phyloP scores from a whole-genome alignment of 1,140 invertebrate species.

The Drosophila persimilis region DNA sequence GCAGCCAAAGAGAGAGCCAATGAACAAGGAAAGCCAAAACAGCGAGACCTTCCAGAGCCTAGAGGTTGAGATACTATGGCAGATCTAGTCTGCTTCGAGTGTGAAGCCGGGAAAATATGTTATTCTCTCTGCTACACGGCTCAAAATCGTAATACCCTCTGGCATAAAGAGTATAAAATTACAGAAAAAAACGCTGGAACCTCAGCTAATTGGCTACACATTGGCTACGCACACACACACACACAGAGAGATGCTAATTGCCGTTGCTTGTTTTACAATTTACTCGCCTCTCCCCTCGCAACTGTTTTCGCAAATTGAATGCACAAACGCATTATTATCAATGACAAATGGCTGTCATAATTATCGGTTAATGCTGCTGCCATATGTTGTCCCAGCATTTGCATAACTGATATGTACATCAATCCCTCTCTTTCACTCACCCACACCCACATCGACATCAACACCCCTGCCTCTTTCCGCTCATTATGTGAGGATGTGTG shows the following conservation, averaged over 20 bases:
- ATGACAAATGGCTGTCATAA: conserved; percentile 75
- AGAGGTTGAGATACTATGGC: no score
- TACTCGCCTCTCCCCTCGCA: background rate
- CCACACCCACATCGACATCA: no score
- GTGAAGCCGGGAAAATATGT: no score
- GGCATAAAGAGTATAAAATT: conserved; percentile 7
- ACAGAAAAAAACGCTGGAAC: conserved; percentile 30
- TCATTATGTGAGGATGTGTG: background rate
- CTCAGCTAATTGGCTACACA: conserved; percentile 34
- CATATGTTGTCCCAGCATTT: conserved; percentile 67
- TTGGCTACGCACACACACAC: background rate
- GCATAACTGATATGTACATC: conserved; percentile 47
- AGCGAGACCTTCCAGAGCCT: background rate
- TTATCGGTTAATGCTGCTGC: conserved; percentile 74
- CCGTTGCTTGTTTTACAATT: conserved; percentile 50
- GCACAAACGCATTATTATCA: conserved; percentile 57
- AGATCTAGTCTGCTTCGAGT: no score
- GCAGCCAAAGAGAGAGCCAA: conserved; percentile 22
- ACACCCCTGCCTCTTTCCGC: background rate
- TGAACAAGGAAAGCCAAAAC: conserved; percentile 19
- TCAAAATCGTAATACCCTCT: no score
- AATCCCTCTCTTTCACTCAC: background rate
- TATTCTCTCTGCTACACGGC: no score
- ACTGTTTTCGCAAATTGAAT: conserved; percentile 50
- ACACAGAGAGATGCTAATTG: conserved; percentile 45